Evolutionary conservation across 2,113 vertebrate species (phyloP).

Genomic region (Mystacornis crossleyi): DNA sequence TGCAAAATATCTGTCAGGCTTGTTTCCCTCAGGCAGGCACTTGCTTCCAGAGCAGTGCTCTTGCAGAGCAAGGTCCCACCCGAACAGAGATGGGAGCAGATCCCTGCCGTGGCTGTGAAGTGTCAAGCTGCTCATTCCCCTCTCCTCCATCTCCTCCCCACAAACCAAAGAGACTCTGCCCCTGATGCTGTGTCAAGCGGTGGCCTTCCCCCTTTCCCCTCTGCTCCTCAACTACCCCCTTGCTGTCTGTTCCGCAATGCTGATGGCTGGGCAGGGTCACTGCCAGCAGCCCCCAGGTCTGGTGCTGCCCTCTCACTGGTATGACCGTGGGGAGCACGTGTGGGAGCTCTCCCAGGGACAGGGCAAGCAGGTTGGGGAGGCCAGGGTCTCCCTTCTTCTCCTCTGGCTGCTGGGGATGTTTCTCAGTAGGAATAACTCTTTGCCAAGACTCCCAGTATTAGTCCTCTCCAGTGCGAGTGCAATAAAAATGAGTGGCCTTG

Average conservation of each 20-base stretch:
- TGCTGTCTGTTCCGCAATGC: fast-evolving
- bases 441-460: background rate
- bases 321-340: fast-evolving
- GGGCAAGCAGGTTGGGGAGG: background rate
- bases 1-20: slow-evolving; percentile 42
- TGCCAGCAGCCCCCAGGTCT: background rate
- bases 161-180: background rate
- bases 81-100: background rate
- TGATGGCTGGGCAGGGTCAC: background rate
- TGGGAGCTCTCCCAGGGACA: background rate
- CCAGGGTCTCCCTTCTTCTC: background rate
- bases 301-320: fast-evolving
- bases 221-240: background rate
- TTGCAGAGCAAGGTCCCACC: background rate
- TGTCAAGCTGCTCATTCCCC: background rate
- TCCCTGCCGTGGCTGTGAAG: fast-evolving
- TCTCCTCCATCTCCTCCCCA: background rate
- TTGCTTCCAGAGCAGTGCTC: background rate
- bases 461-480: background rate
- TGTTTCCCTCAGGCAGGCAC: background rate
- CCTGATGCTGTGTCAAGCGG: fast-evolving
- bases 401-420: background rate
- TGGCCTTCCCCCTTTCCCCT: background rate
- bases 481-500: slow-evolving; percentile 8
- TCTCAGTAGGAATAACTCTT: background rate